Percentiles rank a stretch among this genome's conserved stretches.
Evolutionary conservation across 2,113 vertebrate genomes (phyloP).

Genomic region (Coregonus clupeaformis): DNA sequence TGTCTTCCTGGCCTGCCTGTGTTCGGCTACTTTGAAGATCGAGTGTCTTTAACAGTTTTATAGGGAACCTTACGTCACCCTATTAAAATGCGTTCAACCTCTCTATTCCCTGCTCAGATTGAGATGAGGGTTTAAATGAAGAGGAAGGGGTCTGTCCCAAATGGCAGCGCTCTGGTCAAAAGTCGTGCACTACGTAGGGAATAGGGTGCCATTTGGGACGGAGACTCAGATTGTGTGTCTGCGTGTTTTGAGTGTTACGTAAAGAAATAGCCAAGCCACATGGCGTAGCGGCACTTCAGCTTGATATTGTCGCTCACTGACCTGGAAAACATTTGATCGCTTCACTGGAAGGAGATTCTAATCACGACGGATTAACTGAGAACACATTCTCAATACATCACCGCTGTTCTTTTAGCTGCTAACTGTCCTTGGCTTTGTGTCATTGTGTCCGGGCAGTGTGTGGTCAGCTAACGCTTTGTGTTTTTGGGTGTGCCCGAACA

Average conservation of each 20-base stretch:
- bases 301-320: conserved; percentile 54
- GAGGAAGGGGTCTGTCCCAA: neutral
- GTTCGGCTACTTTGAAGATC: neutral
- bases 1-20: neutral
- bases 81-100: conserved; percentile 12
- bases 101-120: conserved; percentile 16
- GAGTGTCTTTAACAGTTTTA: neutral
- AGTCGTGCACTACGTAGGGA: neutral
- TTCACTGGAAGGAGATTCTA: conserved; percentile 38
- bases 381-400: conserved; percentile 26
- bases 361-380: conserved; percentile 31
- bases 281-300: conserved; percentile 10
- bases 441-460: conserved; percentile 8
- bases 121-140: conserved; percentile 34
- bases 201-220: conserved; percentile 6
- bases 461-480: too few species aligned
- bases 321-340: conserved; percentile 56
- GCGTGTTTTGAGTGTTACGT: conserved; percentile 21
- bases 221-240: conserved; percentile 35
- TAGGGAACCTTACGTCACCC: neutral
- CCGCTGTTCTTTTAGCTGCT: neutral
- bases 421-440: conserved; percentile 21
- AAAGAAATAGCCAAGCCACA: conserved; percentile 18
- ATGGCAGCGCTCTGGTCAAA: neutral
- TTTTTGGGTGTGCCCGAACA: too few species aligned